Evolutionary conservation across 2,113 vertebrate species (phyloP), one percentile per base, ranked within the genome.

Genomic region (Callipepla californica): DNA sequence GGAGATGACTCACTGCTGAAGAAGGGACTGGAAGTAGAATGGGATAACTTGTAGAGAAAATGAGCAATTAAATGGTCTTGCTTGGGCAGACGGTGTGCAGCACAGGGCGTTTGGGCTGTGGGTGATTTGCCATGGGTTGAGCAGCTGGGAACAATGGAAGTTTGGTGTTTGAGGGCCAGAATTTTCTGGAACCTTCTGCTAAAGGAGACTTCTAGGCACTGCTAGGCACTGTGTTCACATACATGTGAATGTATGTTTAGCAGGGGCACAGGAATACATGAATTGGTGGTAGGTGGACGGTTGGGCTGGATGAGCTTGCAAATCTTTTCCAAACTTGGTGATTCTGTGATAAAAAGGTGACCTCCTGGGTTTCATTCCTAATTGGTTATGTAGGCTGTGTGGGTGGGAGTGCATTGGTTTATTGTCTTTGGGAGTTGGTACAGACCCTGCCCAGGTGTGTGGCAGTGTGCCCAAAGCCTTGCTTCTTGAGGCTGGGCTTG

Each of bases 71-170:
- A 36, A 18, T 42, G 50, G 30, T 32, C 62, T 47, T 34, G 32
- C 30, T 36, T n/a, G 55, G 53, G 13, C 32, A 75, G 57, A 7
- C 25, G 2, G 7, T 51, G 23, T 51, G 23, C n/a, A 25, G 14
- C 25, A 9, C 32, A 5, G 0, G 1, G 51, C 26, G 14, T 14
- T 4, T 32, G 36, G 32, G 76, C 25, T 6, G 1, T 9, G 44
- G 38, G 4, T 47, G 38, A 28, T 22, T 58, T 61, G 30, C 22
- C 10, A 18, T 9, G 16, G 20, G 7, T 9, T 36, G 25, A 23
- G 47, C 28, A 75, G 34, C 14, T 20, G 40, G 47, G 45, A 36
- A 30, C n/a, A 23, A 5, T 11, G 36, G 4, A 59, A 25, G 25
- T 17, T 72, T 38, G 38, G 7, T 1, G 2, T 58, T 51, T 32